Evolutionary conservation across 2,888 invertebrate species (phyloP).

Genomic region (Melitaea athalia): DNA sequence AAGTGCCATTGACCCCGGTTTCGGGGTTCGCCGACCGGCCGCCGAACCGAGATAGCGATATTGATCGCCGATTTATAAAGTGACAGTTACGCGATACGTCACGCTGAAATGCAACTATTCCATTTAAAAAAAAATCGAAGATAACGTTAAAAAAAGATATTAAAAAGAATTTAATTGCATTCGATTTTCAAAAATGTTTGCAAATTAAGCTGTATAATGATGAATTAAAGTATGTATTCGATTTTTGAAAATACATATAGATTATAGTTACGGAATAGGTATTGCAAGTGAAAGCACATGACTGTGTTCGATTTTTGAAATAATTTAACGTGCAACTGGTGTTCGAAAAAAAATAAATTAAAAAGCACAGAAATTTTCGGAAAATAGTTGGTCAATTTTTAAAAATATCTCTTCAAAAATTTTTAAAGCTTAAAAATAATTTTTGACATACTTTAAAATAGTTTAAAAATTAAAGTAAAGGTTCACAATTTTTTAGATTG

Average conservation of each 20-base stretch:
- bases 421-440: no score
- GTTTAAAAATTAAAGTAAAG: no score
- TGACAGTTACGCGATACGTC: slow-evolving; percentile 38
- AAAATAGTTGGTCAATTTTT: no score
- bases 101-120: slow-evolving; percentile 16
- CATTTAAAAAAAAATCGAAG: slow-evolving; percentile 3
- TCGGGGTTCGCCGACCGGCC: slow-evolving; percentile 55
- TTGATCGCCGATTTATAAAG: slow-evolving; percentile 43
- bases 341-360: neutral
- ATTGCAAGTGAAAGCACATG: no score
- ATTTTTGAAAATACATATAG: neutral
- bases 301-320: no score
- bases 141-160: no score
- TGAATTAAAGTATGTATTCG: neutral
- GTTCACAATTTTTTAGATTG: no score
- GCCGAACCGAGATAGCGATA: slow-evolving; percentile 45
- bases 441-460: no score
- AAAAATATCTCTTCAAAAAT: no score
- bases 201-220: neutral
- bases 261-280: no score
- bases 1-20: slow-evolving; percentile 50
- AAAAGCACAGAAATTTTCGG: neutral
- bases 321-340: no score
- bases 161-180: neutral
- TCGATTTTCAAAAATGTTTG: slow-evolving; percentile 14